phyloP scores from a whole-genome alignment of 2,888 invertebrate genomes.

The Athalia rosae region DNA sequence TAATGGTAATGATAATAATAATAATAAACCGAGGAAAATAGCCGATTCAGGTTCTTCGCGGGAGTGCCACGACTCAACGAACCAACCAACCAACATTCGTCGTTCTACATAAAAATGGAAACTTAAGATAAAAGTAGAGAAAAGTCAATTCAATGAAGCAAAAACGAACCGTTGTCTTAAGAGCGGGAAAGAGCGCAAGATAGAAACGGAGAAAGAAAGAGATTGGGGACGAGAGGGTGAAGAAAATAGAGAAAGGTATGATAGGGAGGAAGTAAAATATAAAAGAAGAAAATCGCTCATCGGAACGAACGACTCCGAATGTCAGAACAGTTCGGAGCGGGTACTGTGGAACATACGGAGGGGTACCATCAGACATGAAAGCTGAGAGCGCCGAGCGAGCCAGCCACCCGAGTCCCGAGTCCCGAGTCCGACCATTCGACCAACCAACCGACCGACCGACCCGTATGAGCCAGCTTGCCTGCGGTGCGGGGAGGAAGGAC shows the following conservation, averaged over 20 bases:
- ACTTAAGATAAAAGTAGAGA: constrained; percentile 3
- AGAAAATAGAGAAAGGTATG: not conserved
- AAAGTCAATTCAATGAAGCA: constrained; percentile 1
- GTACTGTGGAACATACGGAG: constrained; percentile 39
- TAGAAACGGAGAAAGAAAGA: constrained; percentile 6
- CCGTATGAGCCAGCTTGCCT: constrained; percentile 49
- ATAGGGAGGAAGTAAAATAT: constrained; percentile 19
- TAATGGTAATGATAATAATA: too few relatives aligned
- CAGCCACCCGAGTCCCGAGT: constrained; percentile 42
- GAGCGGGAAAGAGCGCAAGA: constrained; percentile 38
- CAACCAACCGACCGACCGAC: constrained; percentile 49
- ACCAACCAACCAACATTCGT: not conserved
- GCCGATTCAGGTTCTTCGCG: constrained; percentile 23
- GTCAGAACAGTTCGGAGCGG: constrained; percentile 17
- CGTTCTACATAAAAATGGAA: constrained; percentile 27
- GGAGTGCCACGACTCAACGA: not conserved
- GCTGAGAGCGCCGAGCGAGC: constrained; percentile 49
- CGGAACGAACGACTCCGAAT: constrained; percentile 39
- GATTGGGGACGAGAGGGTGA: not conserved
- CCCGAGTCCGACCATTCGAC: constrained; percentile 34
- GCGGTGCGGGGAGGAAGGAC: constrained; percentile 59
- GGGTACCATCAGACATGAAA: constrained; percentile 44
- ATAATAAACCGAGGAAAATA: too few relatives aligned
- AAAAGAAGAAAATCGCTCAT: constrained; percentile 43
- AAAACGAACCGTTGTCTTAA: constrained; percentile 8